phyloP scores from a whole-genome alignment of 2,888 invertebrate species.

The Drosophila setosimentum region DNA sequence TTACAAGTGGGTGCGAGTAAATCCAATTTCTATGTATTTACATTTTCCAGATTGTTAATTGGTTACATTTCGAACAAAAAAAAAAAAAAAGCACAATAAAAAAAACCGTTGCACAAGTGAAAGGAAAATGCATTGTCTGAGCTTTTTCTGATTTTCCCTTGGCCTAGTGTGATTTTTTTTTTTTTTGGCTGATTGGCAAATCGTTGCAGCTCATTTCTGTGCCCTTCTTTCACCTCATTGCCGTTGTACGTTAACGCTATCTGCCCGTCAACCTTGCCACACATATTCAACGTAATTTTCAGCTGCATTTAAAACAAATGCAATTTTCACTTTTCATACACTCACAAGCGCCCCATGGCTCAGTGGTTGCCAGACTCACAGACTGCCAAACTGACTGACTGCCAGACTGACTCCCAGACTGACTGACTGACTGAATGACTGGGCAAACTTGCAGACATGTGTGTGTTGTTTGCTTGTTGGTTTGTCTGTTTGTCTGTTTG shows the following conservation, averaged over 20 bases:
- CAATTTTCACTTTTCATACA: constrained; percentile 75
- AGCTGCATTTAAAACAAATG: constrained; percentile 74
- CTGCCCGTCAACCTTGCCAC: constrained; percentile 49
- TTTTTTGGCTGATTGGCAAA: constrained; percentile 26
- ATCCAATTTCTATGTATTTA: background rate
- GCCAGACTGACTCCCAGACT: constrained; percentile 39
- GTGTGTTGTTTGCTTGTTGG: constrained; percentile 40
- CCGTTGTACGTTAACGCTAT: constrained; percentile 7
- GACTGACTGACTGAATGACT: constrained; percentile 31
- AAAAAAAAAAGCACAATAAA: background rate
- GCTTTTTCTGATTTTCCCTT: constrained; percentile 20
- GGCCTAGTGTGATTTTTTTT: constrained; percentile 19
- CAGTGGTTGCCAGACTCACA: constrained; percentile 43
- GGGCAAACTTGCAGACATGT: constrained; percentile 18
- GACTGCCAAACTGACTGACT: constrained; percentile 6
- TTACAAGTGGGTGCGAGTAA: background rate
- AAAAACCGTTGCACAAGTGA: constrained; percentile 7
- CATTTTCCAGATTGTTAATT: background rate
- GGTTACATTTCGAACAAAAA: background rate
- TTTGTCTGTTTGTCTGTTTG: constrained; percentile 40
- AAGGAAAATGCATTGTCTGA: constrained; percentile 10
- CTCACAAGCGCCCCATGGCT: constrained; percentile 54
- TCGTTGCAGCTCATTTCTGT: constrained; percentile 14
- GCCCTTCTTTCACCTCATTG: constrained; percentile 21
- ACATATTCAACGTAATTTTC: constrained; percentile 62